A percentile compares a stretch with the other conserved stretches of the same genome.
Conservation (phyloP, 1,140 invertebrate species). For the Dendroctonus valens region DNA sequence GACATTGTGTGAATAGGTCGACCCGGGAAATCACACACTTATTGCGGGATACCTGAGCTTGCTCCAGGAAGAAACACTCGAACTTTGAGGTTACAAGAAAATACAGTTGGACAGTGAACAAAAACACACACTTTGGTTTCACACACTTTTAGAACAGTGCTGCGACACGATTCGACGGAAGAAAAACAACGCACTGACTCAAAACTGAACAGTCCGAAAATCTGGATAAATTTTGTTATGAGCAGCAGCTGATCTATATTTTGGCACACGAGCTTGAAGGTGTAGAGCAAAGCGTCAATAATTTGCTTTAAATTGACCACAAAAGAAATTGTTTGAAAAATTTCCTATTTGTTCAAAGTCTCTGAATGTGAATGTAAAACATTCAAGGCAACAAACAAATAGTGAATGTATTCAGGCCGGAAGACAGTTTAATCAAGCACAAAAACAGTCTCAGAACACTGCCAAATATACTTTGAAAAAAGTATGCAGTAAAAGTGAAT, state of each 20-base stretch:
- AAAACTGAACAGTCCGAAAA: conserved; percentile 14
- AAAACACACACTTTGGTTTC: conserved; percentile 1
- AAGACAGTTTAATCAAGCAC: too few relatives aligned
- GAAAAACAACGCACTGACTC: conserved; percentile 12
- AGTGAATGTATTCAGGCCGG: neutral
- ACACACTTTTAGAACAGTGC: conserved; percentile 3
- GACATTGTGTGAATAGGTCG: too few relatives aligned
- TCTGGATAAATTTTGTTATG: conserved; percentile 18
- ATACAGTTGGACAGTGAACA: neutral
- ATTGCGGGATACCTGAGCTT: too few relatives aligned
- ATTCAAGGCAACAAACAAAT: neutral
- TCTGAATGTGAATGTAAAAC: neutral
- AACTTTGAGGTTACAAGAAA: neutral
- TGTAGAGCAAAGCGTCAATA: neutral
- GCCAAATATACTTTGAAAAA: too few relatives aligned
- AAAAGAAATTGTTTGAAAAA: neutral
- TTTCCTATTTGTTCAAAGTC: neutral
- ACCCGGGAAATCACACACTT: too few relatives aligned
- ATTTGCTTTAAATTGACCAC: neutral
- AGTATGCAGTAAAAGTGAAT: too few relatives aligned
- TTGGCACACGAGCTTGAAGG: neutral
- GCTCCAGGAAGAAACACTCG: too few relatives aligned
- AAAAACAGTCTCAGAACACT: too few relatives aligned
- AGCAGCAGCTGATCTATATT: conserved; percentile 12
- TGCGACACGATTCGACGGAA: neutral